These are phyloP conservation scores for Drosophila baimaii DNA, from an alignment of 1,140 invertebrate species.

Conservation along the genomic window DNA sequence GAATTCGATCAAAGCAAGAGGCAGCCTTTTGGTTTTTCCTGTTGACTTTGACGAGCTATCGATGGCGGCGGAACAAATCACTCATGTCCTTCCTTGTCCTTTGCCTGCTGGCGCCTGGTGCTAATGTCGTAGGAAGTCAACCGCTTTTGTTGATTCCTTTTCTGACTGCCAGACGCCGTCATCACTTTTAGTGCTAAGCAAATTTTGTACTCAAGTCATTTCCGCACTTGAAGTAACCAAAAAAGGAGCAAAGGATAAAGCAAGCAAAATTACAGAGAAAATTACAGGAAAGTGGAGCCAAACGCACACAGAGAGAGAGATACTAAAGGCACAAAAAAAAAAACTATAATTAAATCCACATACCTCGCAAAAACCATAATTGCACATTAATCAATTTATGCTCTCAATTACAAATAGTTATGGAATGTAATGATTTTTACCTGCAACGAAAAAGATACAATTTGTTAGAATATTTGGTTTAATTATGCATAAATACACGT, in stretches of 20 bases:
- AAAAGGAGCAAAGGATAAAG: background rate
- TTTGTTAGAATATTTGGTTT: conserved; percentile 11
- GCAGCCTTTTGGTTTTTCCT: background rate
- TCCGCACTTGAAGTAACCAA: conserved; percentile 14
- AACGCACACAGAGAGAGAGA: background rate
- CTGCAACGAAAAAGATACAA: conserved; percentile 46
- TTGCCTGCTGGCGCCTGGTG: background rate
- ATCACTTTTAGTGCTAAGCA: conserved; percentile 50
- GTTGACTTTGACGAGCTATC: conserved; percentile 31
- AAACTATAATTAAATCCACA: background rate
- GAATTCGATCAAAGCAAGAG: conserved; percentile 11
- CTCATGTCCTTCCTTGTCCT: background rate
- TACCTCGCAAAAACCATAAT: conserved; percentile 12
- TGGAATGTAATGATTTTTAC: conserved; percentile 29
- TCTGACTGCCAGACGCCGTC: conserved; percentile 23
- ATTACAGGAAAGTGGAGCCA: background rate
- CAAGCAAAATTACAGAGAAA: background rate
- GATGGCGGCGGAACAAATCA: conserved; percentile 20
- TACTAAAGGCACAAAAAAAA: no score
- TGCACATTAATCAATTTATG: no score
- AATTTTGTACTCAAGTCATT: conserved; percentile 53
- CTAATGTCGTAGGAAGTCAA: conserved; percentile 40
- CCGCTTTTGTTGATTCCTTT: conserved; percentile 33
- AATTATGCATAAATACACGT: conserved; percentile 33
- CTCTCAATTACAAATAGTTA: conserved; percentile 10